These are phyloP conservation scores for Hyposoter didymator DNA, from an alignment of 2,888 invertebrate species.

Conservation along the genomic window DNA sequence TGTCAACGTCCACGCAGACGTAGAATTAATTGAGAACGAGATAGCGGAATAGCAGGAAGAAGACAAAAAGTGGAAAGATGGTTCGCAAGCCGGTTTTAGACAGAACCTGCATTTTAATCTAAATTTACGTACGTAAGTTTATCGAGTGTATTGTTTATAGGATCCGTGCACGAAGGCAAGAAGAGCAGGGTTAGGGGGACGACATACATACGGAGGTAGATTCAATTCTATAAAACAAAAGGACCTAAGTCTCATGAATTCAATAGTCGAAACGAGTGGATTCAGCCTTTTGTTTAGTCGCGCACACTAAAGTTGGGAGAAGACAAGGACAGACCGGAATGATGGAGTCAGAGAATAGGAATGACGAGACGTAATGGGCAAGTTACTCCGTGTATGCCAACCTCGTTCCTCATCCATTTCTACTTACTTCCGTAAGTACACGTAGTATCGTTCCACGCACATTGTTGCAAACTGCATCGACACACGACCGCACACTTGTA, in stretches of 20 bases:
- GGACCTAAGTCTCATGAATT: constrained; percentile 17
- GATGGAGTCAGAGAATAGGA: constrained; percentile 4
- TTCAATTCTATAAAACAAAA: constrained; percentile 2
- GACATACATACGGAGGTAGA: constrained; percentile 4
- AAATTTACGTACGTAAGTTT: constrained; percentile 73
- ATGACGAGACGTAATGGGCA: constrained; percentile 53
- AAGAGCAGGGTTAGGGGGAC: not conserved
- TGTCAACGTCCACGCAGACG: constrained; percentile 15
- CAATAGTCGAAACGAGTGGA: constrained; percentile 1
- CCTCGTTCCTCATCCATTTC: constrained; percentile 46
- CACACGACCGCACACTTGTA: constrained; percentile 16
- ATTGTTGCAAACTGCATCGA: constrained; percentile 11
- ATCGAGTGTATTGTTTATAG: constrained; percentile 67
- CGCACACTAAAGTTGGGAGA: not conserved
- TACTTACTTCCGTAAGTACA: constrained; percentile 39
- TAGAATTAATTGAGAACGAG: constrained; percentile 38
- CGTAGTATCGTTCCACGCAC: constrained; percentile 19
- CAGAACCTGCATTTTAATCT: constrained; percentile 73
- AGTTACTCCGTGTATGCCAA: constrained; percentile 43
- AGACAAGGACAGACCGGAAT: not conserved
- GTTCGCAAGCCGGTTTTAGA: constrained; percentile 29
- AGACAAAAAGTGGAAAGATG: constrained; percentile 13
- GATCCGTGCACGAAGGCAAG: constrained; percentile 43
- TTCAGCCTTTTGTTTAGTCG: constrained; percentile 1
- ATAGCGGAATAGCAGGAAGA: not conserved